Evolutionary conservation across 2,888 invertebrate species (phyloP), one percentile per base, ranked within the genome.

Genomic region (Omphaloscelis lunosa): DNA sequence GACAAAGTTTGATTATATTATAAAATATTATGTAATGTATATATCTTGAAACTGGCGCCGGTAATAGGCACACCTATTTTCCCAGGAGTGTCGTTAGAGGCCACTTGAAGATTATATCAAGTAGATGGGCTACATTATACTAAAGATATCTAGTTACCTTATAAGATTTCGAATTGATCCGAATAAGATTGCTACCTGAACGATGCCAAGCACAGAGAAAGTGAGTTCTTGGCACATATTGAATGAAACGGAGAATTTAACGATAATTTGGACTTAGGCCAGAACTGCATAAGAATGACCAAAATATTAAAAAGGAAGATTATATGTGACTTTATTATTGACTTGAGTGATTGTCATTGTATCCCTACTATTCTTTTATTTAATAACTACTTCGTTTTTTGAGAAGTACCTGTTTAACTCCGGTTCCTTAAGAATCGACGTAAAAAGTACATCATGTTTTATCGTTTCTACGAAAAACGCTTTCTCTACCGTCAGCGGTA

Each of bases 401-500:
- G 41, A 78, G 41, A 70, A 63, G 58, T 53, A 61, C n/a, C n/a
- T n/a, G n/a, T 73, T 86, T 59, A 75, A 68, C 72, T 51, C 61
- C 51, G 73, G 48, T 75, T 67, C 56, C 39, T 72, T 61, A 82
- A 75, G 72, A 76, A 67, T 61, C 61, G 45, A 71, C 75, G 76
- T 80, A 72, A 81, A 85, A 85, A 79, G 80, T 83, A 80, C 88
- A 87, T 87, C 88, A 88, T 88, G 89, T 90, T 90, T 89, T 91
- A 92, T 93, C 91, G 89, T 92, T 94, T 94, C 94, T 92, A 89
- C 92, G 95, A 95, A 96, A 92, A 92, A 90, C 90, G 95, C 96
- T 95, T 95, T 95, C 95, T 94, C 95, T 90, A 85, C 91, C 89
- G 91, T 89, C 93, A 91, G 92, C 91, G 87, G 88, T 83, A 66